A percentile compares a stretch with the other conserved stretches of the same genome.
Evolutionary conservation across 2,888 invertebrate genomes (phyloP).

Genomic region (Spodoptera littoralis): DNA sequence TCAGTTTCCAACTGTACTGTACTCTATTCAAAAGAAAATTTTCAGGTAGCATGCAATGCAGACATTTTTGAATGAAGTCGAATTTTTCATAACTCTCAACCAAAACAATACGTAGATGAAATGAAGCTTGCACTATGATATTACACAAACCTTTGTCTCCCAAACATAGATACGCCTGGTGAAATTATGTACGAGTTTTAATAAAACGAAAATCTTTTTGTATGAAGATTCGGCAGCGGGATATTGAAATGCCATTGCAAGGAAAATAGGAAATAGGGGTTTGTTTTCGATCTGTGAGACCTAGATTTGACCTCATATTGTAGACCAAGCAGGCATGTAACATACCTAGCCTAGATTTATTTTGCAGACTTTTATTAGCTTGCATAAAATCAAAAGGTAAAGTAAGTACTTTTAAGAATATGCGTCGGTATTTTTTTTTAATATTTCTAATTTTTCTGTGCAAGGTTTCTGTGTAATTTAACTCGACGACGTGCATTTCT

Average conservation of each 20-base stretch:
- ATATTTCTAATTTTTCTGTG: constrained; percentile 21
- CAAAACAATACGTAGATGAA: constrained; percentile 74
- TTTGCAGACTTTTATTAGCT: constrained; percentile 16
- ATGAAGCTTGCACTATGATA: constrained; percentile 71
- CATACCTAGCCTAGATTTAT: constrained; percentile 25
- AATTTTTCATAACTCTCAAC: constrained; percentile 75
- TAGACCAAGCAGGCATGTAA: constrained; percentile 27
- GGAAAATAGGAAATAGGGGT: constrained; percentile 56
- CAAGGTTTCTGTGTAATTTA: constrained; percentile 27
- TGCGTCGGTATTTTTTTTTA: constrained; percentile 10
- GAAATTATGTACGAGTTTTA: constrained; percentile 57
- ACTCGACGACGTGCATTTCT: constrained; percentile 18
- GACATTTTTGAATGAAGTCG: constrained; percentile 66
- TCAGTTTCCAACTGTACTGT: constrained; percentile 30
- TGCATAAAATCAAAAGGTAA: constrained; percentile 2
- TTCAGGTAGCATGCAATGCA: constrained; percentile 60
- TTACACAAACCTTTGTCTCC: constrained; percentile 67
- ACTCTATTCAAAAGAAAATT: constrained; percentile 38
- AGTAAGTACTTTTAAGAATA: constrained; percentile 14
- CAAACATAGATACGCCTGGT: constrained; percentile 57
- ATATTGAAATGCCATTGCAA: constrained; percentile 49
- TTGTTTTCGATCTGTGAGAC: constrained; percentile 74
- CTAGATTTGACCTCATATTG: constrained; percentile 71
- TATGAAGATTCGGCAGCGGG: constrained; percentile 39
- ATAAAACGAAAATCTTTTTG: constrained; percentile 57